Conservation (phyloP, 2,113 vertebrate species). For the Pao palembangensis region DNA sequence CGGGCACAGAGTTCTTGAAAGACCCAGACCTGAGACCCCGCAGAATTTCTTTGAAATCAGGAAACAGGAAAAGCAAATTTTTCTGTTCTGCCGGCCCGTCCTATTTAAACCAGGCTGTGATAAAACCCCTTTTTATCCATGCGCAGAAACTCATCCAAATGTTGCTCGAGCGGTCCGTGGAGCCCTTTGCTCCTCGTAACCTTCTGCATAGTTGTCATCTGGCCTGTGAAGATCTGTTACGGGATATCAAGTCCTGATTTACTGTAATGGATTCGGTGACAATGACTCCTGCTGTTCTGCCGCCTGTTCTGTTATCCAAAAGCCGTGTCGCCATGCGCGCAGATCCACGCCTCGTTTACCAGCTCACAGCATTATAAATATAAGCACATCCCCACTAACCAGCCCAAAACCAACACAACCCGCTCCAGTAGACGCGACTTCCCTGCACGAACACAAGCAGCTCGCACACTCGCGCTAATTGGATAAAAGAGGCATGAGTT, state of each 20-base stretch:
- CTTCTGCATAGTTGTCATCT: too few relatives aligned
- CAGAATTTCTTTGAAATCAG: neutral
- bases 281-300: constrained; percentile 68
- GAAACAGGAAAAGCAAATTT: neutral
- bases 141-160: too few relatives aligned
- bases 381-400: constrained; percentile 43
- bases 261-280: constrained; percentile 67
- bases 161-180: too few relatives aligned
- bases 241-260: constrained; percentile 67
- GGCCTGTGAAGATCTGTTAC: constrained; percentile 49
- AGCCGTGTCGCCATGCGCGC: constrained; percentile 21
- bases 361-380: constrained; percentile 34
- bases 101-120: too few relatives aligned
- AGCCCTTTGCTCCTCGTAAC: too few relatives aligned
- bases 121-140: too few relatives aligned
- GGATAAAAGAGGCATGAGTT: constrained; percentile 2
- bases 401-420: constrained; percentile 36
- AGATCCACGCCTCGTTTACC: constrained; percentile 49
- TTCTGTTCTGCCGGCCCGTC: too few relatives aligned
- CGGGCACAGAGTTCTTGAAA: neutral
- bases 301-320: constrained; percentile 69
- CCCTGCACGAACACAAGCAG: neutral
- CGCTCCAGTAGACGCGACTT: constrained; percentile 5
- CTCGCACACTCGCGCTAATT: neutral
- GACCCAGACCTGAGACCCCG: neutral